These are phyloP conservation scores for Ciconia nigra DNA, from an alignment of 2,797 vertebrate species.

Conservation along the genomic window DNA sequence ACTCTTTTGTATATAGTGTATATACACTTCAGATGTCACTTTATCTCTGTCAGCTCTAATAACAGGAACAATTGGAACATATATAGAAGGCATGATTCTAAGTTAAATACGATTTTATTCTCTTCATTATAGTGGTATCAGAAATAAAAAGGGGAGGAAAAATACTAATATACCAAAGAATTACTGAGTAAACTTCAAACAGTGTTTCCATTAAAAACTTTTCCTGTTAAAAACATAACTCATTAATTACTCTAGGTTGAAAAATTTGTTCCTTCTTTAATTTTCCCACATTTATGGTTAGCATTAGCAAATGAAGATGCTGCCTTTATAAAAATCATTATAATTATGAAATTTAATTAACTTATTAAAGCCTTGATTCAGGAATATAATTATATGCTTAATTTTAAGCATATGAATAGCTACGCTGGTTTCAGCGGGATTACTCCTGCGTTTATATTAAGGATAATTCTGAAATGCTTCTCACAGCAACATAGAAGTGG, in stretches of 20 bases:
- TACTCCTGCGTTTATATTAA: background rate
- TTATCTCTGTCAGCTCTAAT: constrained; percentile 32
- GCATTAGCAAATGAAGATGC: background rate
- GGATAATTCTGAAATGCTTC: background rate
- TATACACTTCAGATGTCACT: background rate
- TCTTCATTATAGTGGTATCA: background rate
- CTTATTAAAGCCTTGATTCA: background rate
- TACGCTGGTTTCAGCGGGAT: background rate
- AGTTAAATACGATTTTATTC: constrained; percentile 42
- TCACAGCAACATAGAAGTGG: background rate
- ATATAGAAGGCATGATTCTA: background rate
- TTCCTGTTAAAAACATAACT: background rate
- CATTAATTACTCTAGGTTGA: background rate
- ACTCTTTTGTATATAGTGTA: background rate
- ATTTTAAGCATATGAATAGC: background rate
- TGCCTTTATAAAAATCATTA: background rate
- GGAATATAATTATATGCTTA: background rate
- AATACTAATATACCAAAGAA: background rate
- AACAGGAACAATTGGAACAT: constrained; percentile 24
- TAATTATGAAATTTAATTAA: background rate
- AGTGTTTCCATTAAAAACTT: background rate
- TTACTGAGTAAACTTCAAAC: background rate
- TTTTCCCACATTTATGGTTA: background rate
- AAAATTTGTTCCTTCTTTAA: background rate
- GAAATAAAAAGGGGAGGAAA: constrained; percentile 19